Conservation (phyloP, 2,113 vertebrate species). For the Lophotis ruficrista region DNA sequence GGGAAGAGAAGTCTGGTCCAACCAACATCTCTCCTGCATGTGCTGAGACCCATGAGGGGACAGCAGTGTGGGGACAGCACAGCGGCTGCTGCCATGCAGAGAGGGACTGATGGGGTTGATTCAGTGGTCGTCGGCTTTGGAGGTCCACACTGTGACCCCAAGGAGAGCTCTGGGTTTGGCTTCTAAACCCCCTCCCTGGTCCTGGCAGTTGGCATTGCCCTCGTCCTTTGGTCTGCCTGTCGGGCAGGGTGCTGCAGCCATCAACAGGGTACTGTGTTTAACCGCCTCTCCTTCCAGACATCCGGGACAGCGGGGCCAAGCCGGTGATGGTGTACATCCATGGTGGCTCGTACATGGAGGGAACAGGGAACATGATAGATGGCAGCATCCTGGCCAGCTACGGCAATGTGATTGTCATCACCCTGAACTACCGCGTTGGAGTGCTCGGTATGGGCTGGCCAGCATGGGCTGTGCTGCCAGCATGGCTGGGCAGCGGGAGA, state of each 20-base stretch:
- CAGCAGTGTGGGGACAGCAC: not conserved
- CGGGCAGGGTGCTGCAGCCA: not conserved
- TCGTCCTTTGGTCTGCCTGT: slow-evolving; percentile 16
- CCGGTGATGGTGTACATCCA: slow-evolving; percentile 99
- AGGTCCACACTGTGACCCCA: not conserved
- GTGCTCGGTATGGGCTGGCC: slow-evolving; percentile 86
- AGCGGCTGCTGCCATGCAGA: accelerated
- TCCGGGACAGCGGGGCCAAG: slow-evolving; percentile 97
- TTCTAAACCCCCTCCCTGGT: not conserved
- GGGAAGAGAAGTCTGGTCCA: not conserved
- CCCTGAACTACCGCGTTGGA: slow-evolving; percentile 98
- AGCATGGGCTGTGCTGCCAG: not conserved
- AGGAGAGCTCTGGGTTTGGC: slow-evolving; percentile 27
- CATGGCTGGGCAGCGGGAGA: not conserved
- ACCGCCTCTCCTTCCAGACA: slow-evolving; percentile 89
- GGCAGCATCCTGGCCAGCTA: slow-evolving; percentile 99
- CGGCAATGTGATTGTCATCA: slow-evolving; percentile 98
- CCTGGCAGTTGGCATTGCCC: slow-evolving; percentile 59
- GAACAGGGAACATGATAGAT: slow-evolving; percentile 99
- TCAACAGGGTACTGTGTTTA: not conserved
- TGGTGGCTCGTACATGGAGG: slow-evolving; percentile 99
- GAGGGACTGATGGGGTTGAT: not conserved
- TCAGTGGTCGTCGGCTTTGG: not conserved
- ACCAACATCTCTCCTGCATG: not conserved
- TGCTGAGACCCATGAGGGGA: not conserved